Evolutionary conservation across 2,888 invertebrate species (phyloP).

Genomic region (Prenolepis imparis): DNA sequence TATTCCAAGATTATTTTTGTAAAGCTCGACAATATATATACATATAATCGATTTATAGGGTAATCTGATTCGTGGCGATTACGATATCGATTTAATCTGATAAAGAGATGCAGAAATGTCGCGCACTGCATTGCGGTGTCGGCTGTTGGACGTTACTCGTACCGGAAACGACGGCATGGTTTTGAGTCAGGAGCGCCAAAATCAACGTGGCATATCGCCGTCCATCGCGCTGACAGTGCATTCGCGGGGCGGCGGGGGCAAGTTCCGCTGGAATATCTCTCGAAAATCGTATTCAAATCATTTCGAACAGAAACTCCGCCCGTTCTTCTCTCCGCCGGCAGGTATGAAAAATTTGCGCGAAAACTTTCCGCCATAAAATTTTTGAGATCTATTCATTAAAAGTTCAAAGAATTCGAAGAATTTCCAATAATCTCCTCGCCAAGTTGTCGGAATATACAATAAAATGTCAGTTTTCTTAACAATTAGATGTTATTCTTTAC

Average conservation of each 20-base stretch:
- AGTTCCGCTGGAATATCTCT: constrained; percentile 49
- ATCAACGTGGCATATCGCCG: constrained; percentile 44
- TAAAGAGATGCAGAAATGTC: constrained; percentile 20
- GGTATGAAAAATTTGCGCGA: constrained; percentile 41
- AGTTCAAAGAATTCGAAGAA: constrained; percentile 36
- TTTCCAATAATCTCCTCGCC: constrained; percentile 19
- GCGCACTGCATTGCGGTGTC: neutral
- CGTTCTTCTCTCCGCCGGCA: constrained; percentile 22
- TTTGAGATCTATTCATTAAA: constrained; percentile 57
- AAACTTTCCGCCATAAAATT: constrained; percentile 47
- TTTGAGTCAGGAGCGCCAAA: constrained; percentile 33
- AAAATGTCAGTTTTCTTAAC: constrained; percentile 40
- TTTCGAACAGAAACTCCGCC: constrained; percentile 44
- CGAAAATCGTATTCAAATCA: constrained; percentile 56
- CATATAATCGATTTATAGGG: neutral
- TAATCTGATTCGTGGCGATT: neutral
- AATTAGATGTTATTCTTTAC: constrained; percentile 16
- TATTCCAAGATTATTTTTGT: too few species aligned
- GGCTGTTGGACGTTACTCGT: constrained; percentile 2
- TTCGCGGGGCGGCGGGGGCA: constrained; percentile 9
- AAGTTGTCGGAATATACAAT: constrained; percentile 32
- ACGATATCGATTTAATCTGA: constrained; percentile 6
- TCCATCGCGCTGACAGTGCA: constrained; percentile 36
- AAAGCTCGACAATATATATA: too few species aligned
- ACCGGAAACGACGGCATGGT: constrained; percentile 26